Evolutionary conservation across 2,888 invertebrate species (phyloP).

Genomic region (Drosophila bunnanda): DNA sequence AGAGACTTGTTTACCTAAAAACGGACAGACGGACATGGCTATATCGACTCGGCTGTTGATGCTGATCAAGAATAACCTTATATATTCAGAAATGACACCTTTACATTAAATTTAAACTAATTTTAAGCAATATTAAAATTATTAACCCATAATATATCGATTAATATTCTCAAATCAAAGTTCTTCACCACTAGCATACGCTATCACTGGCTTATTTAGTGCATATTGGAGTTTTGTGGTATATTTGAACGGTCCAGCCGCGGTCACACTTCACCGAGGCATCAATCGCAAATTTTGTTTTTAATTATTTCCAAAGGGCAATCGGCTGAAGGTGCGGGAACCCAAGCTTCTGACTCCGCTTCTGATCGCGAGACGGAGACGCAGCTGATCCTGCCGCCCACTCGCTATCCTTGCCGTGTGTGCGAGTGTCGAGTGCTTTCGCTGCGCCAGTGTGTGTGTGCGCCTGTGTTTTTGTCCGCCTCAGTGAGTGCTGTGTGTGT

Average conservation of each 20-base stretch:
- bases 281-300: constrained; percentile 20
- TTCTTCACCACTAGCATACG: neutral
- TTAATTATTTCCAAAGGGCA: constrained; percentile 12
- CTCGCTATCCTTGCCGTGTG: constrained; percentile 20
- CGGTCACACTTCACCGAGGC: constrained; percentile 10
- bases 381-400: constrained; percentile 11
- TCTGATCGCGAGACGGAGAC: constrained; percentile 6
- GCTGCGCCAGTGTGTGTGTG: constrained; percentile 23
- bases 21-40: no score
- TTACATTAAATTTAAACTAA: neutral
- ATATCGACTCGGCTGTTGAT: no score
- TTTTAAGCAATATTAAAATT: neutral
- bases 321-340: constrained; percentile 1
- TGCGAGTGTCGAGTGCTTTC: constrained; percentile 16
- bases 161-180: neutral
- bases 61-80: no score
- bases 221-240: neutral
- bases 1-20: no score
- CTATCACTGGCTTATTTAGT: neutral
- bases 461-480: constrained; percentile 18
- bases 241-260: neutral
- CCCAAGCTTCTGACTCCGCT: neutral
- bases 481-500: constrained; percentile 7
- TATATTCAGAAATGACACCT: no score
- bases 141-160: neutral